phyloP scores from a whole-genome alignment of 2,113 vertebrate genomes.

The Petrocephalus microphthalmus region DNA sequence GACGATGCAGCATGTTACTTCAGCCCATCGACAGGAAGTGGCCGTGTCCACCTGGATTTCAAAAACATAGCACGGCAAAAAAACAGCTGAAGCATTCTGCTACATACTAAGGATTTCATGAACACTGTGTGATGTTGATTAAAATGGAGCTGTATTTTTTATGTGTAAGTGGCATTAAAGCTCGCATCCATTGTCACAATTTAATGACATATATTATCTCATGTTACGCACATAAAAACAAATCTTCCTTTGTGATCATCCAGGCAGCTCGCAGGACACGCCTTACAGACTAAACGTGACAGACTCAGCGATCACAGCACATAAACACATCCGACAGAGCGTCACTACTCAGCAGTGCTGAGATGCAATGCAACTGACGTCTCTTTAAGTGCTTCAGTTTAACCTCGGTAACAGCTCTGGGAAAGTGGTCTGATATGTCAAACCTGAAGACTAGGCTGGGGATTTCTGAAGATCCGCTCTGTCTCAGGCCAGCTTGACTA shows the following conservation, averaged over 20 bases:
- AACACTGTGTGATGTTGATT: background rate
- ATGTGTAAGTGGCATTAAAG: background rate
- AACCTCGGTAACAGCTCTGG: background rate
- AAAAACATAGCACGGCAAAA: background rate
- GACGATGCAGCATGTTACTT: background rate
- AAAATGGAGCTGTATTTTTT: background rate
- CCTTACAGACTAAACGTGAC: background rate
- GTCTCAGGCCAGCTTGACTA: background rate
- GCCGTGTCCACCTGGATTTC: background rate
- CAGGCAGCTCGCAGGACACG: background rate
- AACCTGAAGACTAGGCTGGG: background rate
- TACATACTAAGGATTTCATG: background rate
- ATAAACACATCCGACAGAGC: background rate
- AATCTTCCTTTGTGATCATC: background rate
- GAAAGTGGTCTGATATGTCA: background rate
- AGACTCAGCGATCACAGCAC: background rate
- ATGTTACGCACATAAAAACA: background rate
- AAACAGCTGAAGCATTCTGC: background rate
- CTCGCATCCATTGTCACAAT: background rate
- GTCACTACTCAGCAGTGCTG: background rate
- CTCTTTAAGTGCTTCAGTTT: background rate
- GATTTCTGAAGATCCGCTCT: background rate
- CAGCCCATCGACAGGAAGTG: background rate
- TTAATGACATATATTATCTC: background rate
- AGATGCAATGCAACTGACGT: slow-evolving; percentile 3